Base-by-base conservation (phyloP, 2,113 vertebrate genomes). In the Cyprinus carpio region DNA sequence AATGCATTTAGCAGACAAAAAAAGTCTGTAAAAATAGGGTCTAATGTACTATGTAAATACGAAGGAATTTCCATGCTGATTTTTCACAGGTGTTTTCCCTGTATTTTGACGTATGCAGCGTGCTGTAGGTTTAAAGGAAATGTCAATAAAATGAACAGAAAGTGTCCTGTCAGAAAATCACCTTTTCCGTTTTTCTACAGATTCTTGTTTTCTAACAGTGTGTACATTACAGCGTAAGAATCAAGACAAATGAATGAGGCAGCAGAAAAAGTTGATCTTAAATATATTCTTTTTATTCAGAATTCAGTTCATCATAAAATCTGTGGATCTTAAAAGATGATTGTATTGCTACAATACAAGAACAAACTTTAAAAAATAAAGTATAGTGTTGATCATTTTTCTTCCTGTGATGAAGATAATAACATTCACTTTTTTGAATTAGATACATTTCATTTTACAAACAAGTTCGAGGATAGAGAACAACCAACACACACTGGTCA, bases 271-370 rank as follows among this genome's bases (percentile, higher is more conserved):
- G 7, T 18, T 67, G 7, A 43, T 10, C 65, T 2, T 49, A 4
- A 49, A 12, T 67, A 13, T 29, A 31, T 15, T 13, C 0, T 0
- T 8, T 81, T 81, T 51, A 51, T 81, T 81, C 2, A 11, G 0
- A n/a, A 43, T 81, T 29, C 3, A 49, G 31, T 13, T 46, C 2
- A 65, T 2, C 1, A 29, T 34, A 23, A 51, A 69, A 29, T 43
- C 9, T 16, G 10, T 49, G 23, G 6, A n/a, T 25, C 6, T 54
- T 6, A 56, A 29, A 71, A 25, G 11, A 49, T 49, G 46, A 37
- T 69, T 37, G 85, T 88, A 84, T 84, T 88, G 85, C 20, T 86
- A 56, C 82, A 88, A 88, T 86, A 88, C 81, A 88, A 11, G 10
- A 11, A 2, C 10, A 37, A 16, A 72, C 81, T 56, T 72, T 56